phyloP scores from a whole-genome alignment of 2,888 invertebrate species.

The Chymomyza caudatula region DNA sequence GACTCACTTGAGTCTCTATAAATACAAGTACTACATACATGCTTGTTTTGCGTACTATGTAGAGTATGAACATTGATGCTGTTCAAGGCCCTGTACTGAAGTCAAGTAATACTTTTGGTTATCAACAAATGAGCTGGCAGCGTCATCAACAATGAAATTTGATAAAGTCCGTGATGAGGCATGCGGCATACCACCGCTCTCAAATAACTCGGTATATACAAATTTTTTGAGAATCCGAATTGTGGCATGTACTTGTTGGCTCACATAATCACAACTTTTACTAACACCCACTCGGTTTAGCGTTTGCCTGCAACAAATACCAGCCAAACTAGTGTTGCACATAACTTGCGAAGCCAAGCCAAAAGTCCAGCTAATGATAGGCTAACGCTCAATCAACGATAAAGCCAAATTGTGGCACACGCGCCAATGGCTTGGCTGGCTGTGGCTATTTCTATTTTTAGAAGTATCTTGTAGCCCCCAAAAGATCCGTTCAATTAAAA shows the following conservation, averaged over 20 bases:
- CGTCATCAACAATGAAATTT: background rate
- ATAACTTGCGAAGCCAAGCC: conserved; percentile 36
- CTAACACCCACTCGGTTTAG: conserved; percentile 3
- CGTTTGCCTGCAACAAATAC: conserved; percentile 4
- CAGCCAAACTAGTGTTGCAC: conserved; percentile 13
- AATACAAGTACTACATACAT: background rate
- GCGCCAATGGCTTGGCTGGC: conserved; percentile 25
- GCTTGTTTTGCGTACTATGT: background rate
- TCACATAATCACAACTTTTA: background rate
- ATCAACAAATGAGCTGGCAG: background rate
- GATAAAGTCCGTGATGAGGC: background rate
- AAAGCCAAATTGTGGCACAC: conserved; percentile 69
- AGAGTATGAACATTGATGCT: conserved; percentile 2
- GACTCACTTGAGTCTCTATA: conserved; percentile 30
- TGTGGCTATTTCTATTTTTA: conserved; percentile 2
- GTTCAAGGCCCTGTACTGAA: conserved; percentile 19
- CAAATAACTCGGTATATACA: background rate
- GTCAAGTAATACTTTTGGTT: background rate
- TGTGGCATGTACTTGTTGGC: background rate
- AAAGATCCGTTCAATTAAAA: conserved; percentile 43
- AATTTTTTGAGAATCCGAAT: background rate
- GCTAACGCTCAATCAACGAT: conserved; percentile 69
- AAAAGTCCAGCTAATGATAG: conserved; percentile 65
- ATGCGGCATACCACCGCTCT: too few relatives aligned
- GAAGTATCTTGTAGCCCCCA: background rate